Conservation (phyloP, 2,888 invertebrate species). For the Sinohyriopsis cumingii region DNA sequence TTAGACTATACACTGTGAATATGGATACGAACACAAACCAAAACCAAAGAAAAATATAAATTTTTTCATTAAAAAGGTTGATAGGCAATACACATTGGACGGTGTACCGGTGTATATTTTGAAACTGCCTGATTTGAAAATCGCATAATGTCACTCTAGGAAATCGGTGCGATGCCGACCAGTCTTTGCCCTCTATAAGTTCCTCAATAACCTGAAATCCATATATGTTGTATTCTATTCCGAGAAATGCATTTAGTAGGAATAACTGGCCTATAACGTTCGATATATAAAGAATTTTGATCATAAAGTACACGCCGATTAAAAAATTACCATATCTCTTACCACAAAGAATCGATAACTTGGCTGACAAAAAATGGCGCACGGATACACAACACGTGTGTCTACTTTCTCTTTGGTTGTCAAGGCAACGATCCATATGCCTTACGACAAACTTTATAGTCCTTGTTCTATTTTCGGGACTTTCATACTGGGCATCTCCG, state of each 20-base stretch:
- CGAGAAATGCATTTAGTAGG: conserved; percentile 73
- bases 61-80: conserved; percentile 69
- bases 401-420: conserved; percentile 66
- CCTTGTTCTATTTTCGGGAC: conserved; percentile 72
- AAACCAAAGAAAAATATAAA: conserved; percentile 71
- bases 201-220: conserved; percentile 73
- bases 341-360: conserved; percentile 67
- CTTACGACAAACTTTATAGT: conserved; percentile 73
- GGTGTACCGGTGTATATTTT: conserved; percentile 66
- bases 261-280: conserved; percentile 73
- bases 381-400: conserved; percentile 64
- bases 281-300: conserved; percentile 71
- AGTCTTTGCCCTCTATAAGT: conserved; percentile 69
- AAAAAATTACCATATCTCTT: conserved; percentile 73
- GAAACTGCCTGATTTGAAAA: conserved; percentile 68
- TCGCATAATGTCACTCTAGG: conserved; percentile 71
- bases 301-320: conserved; percentile 71
- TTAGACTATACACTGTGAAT: conserved; percentile 64
- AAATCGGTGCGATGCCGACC: conserved; percentile 65
- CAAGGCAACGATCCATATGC: conserved; percentile 74
- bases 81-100: conserved; percentile 67
- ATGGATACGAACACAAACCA: conserved; percentile 68
- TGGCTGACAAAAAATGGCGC: conserved; percentile 64
- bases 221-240: conserved; percentile 69
- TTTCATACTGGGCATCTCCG: conserved; percentile 72